These are phyloP conservation scores for Osmerus mordax DNA, from an alignment of 2,113 vertebrate species.

Conservation along the genomic window DNA sequence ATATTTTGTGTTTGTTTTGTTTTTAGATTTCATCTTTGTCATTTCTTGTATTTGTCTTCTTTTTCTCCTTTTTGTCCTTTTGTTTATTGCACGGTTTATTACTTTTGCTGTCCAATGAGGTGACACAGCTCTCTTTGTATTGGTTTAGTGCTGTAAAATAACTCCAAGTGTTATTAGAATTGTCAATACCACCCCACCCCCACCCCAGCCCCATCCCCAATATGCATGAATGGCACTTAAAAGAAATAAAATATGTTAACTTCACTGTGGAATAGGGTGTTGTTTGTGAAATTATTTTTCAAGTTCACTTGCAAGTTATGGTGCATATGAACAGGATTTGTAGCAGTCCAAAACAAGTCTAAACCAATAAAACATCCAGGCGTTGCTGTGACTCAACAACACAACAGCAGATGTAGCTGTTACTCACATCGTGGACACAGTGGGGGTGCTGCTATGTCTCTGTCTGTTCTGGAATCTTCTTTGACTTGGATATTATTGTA, in stretches of 20 bases:
- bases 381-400: not conserved
- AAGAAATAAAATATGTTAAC: slow-evolving; percentile 87
- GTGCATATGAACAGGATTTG: too few species aligned
- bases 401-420: slow-evolving; percentile 9
- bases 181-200: slow-evolving; percentile 78
- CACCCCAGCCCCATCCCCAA: slow-evolving; percentile 68
- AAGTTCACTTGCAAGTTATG: not conserved
- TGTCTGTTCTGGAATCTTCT: not conserved
- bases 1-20: slow-evolving; percentile 77
- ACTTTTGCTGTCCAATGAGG: slow-evolving; percentile 85
- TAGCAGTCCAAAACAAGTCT: too few species aligned
- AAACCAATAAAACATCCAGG: too few species aligned
- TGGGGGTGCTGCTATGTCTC: not conserved
- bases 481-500: not conserved
- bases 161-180: slow-evolving; percentile 90
- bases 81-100: slow-evolving; percentile 95
- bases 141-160: slow-evolving; percentile 93
- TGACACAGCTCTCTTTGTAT: slow-evolving; percentile 88
- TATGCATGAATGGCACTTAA: slow-evolving; percentile 98
- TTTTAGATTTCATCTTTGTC: slow-evolving; percentile 58
- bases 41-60: slow-evolving; percentile 75
- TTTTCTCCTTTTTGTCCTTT: slow-evolving; percentile 65
- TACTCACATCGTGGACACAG: not conserved
- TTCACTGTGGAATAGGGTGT: slow-evolving; percentile 79
- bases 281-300: slow-evolving; percentile 50